Percentiles rank a stretch among this genome's conserved stretches.
Conservation (phyloP, 2,888 invertebrate species). For the Megaustenia siamemsis region DNA sequence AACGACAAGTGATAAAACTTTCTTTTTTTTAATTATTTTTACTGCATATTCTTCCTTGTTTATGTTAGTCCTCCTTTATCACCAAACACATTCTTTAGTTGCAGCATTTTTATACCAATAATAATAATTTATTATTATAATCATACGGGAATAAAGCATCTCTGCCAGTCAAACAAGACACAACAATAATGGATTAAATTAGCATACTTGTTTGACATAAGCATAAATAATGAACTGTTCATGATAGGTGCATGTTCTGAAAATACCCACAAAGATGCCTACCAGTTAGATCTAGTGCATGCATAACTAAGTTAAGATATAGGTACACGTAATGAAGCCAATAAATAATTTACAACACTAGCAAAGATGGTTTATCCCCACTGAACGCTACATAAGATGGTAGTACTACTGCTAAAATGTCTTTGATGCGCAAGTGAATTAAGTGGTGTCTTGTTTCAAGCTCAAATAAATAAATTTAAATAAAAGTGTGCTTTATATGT, state of each 20-base stretch:
- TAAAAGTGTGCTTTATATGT: no score
- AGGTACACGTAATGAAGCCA: conserved; percentile 27
- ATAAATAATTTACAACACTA: conserved; percentile 47
- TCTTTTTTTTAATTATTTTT: conserved; percentile 36
- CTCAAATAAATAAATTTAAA: not conserved
- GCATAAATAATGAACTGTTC: conserved; percentile 42
- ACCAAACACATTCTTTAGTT: conserved; percentile 51
- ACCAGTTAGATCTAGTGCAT: conserved; percentile 47
- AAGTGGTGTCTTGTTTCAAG: not conserved
- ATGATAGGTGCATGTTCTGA: conserved; percentile 20
- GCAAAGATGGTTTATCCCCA: conserved; percentile 53
- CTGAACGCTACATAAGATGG: conserved; percentile 19
- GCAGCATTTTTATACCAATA: conserved; percentile 47
- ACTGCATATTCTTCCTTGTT: conserved; percentile 56
- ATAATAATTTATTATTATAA: conserved; percentile 7
- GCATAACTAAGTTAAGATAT: conserved; percentile 55
- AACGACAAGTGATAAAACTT: conserved; percentile 41
- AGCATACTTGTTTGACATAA: conserved; percentile 30
- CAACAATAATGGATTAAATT: conserved; percentile 37
- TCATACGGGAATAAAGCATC: conserved; percentile 54
- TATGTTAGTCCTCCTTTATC: conserved; percentile 48
- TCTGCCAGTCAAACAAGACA: conserved; percentile 48
- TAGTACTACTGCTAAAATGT: conserved; percentile 11
- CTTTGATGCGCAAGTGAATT: not conserved
- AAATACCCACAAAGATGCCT: conserved; percentile 43